Evolutionary conservation across 2,113 vertebrate species (phyloP).

Genomic region (Tor tambroides): DNA sequence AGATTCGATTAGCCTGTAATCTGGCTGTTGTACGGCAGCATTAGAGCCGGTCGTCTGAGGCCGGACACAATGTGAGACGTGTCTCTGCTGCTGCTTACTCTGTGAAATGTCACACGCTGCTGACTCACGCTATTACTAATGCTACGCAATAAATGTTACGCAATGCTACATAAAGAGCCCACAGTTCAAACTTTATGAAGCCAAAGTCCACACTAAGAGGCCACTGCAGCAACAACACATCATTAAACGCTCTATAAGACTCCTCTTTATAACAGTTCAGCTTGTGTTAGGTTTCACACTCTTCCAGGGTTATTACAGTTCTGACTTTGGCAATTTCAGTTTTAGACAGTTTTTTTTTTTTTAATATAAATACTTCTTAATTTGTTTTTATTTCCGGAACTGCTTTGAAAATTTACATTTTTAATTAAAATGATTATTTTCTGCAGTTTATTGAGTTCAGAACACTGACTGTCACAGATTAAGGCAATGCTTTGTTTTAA

Average conservation of each 20-base stretch:
- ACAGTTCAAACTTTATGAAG: conserved; percentile 4
- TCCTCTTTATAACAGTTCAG: background rate
- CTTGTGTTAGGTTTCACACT: background rate
- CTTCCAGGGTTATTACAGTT: background rate
- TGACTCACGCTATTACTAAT: background rate
- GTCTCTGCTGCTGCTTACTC: background rate
- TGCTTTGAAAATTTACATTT: no score
- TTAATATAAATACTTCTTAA: background rate
- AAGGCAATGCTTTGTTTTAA: no score
- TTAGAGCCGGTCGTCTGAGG: background rate
- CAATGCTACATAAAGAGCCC: background rate
- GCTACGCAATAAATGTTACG: background rate
- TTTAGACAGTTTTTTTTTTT: background rate
- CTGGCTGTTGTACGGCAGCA: background rate
- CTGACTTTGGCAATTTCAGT: background rate
- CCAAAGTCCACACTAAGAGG: background rate
- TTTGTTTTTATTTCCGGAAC: no score
- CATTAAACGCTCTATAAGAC: background rate
- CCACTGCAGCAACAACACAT: background rate
- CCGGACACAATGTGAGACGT: background rate
- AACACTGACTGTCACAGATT: no score
- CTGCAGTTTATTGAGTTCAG: no score
- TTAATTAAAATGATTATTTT: no score
- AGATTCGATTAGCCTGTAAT: background rate
- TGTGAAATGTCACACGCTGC: background rate